These are phyloP conservation scores for Taeniopygia guttata DNA, from an alignment of 2,797 vertebrate species.

Conservation along the genomic window DNA sequence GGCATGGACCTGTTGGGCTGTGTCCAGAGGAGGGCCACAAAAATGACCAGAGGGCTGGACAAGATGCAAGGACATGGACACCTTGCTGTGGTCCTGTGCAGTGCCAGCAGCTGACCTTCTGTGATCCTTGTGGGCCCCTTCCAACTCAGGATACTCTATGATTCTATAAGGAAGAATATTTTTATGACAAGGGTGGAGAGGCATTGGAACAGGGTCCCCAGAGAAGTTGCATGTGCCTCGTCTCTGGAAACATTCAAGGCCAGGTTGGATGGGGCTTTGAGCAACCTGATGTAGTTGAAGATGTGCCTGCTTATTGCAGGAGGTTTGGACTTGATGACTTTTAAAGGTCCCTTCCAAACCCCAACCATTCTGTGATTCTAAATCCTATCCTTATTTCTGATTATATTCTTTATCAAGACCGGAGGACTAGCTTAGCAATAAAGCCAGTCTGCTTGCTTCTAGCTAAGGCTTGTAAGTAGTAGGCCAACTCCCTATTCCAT, in stretches of 20 bases:
- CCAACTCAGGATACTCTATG: not conserved
- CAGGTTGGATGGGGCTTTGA: not conserved
- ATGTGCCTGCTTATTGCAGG: not conserved
- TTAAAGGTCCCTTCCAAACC: not conserved
- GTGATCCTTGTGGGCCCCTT: not conserved
- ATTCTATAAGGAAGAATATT: not conserved
- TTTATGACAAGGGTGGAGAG: not conserved
- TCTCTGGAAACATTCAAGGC: not conserved
- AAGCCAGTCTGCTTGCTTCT: not conserved
- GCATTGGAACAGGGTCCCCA: not conserved
- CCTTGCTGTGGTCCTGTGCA: not conserved
- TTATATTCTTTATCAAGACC: not conserved
- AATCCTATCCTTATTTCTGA: not conserved
- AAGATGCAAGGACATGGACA: rapidly evolving
- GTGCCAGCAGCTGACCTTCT: not conserved
- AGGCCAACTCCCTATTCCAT: not conserved
- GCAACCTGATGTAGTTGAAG: not conserved
- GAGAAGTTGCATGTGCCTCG: not conserved
- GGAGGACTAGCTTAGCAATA: not conserved
- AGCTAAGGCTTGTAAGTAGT: not conserved
- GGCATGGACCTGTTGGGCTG: not conserved
- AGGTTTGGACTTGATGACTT: not conserved
- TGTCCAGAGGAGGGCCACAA: not conserved
- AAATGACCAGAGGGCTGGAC: not conserved
- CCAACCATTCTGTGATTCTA: not conserved